Conservation (phyloP, 2,113 vertebrate genomes). For the Romanogobio albipinnatus region DNA sequence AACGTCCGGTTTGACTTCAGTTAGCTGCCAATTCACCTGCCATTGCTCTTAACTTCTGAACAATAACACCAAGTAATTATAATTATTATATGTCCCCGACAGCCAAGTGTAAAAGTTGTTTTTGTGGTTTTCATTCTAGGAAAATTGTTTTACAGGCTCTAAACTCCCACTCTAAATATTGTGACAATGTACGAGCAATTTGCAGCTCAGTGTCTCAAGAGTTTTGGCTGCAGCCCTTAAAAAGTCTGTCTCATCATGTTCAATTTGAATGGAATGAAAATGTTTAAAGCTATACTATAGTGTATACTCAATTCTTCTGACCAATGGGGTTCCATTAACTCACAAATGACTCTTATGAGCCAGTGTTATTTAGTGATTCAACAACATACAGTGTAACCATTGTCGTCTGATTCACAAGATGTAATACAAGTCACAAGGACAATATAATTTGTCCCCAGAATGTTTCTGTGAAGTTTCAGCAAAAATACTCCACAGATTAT, state of each 20-base stretch:
- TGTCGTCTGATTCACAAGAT: background rate
- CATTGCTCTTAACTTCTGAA: background rate
- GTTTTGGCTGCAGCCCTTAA: background rate
- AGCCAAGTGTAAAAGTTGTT: background rate
- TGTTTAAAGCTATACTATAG: background rate
- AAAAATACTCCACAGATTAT: too few relatives aligned
- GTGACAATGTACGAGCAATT: background rate
- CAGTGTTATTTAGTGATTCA: background rate
- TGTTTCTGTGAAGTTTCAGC: too few relatives aligned
- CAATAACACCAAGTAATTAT: background rate
- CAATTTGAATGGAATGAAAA: background rate
- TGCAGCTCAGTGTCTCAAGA: background rate
- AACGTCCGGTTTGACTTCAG: background rate
- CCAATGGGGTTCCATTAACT: too few relatives aligned
- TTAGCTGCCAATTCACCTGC: conserved; percentile 1
- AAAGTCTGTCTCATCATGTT: background rate
- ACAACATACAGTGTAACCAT: background rate
- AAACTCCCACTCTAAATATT: background rate
- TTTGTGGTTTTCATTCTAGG: conserved; percentile 2
- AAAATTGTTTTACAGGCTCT: background rate
- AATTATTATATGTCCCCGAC: background rate
- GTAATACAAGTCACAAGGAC: too few relatives aligned
- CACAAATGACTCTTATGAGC: background rate
- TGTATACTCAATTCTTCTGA: background rate
- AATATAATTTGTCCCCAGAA: too few relatives aligned